phyloP scores from a whole-genome alignment of 2,113 vertebrate genomes.

The Electrona antarctica region DNA sequence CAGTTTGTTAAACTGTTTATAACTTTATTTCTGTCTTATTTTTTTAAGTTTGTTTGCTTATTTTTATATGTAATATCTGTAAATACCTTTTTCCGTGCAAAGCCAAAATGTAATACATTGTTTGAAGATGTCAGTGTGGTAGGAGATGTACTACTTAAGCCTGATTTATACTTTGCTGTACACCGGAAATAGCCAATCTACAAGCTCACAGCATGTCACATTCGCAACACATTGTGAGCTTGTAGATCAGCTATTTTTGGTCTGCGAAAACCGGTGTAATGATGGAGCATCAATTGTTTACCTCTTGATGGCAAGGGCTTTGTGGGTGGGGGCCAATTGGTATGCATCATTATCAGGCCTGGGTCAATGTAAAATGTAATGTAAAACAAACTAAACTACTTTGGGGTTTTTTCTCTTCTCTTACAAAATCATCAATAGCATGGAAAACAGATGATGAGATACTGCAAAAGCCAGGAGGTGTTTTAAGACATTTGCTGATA shows the following conservation, averaged over 20 bases:
- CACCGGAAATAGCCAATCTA: too few species aligned
- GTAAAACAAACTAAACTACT: neutral
- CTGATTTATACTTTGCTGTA: too few species aligned
- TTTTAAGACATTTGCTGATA: too few species aligned
- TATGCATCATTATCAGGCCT: constrained; percentile 5
- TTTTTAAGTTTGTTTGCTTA: constrained; percentile 21
- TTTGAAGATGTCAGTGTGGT: constrained; percentile 40
- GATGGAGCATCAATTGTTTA: neutral
- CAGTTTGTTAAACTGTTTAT: constrained; percentile 31
- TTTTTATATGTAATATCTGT: constrained; percentile 59
- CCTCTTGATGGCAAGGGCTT: constrained; percentile 23
- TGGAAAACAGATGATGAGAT: too few species aligned
- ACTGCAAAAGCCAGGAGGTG: too few species aligned
- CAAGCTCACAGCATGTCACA: neutral
- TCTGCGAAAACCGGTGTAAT: too few species aligned
- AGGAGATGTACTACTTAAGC: constrained; percentile 25
- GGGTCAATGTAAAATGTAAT: constrained; percentile 4
- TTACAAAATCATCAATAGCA: too few species aligned
- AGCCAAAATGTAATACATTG: constrained; percentile 59
- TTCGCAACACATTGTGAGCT: neutral
- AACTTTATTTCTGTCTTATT: constrained; percentile 16
- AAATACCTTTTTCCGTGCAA: constrained; percentile 53
- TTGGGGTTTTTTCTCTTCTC: neutral
- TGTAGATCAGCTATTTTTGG: too few species aligned
- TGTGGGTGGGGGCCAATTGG: neutral